These are phyloP conservation scores for Erebia aethiops DNA, from an alignment of 2,888 invertebrate species.

Conservation along the genomic window DNA sequence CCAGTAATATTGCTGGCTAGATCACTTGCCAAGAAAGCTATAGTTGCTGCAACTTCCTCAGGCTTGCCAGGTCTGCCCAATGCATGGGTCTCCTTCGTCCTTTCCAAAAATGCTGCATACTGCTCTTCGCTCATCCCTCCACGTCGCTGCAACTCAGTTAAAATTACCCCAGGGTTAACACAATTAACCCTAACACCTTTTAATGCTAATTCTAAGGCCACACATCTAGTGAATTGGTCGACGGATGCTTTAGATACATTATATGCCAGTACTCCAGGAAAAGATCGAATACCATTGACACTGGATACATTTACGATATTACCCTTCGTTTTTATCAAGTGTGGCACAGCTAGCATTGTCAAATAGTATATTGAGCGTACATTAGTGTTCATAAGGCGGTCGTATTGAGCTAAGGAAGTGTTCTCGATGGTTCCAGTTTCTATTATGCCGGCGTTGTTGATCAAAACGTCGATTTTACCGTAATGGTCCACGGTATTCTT, in stretches of 20 bases:
- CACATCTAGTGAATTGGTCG: slow-evolving; percentile 97
- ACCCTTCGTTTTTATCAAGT: slow-evolving; percentile 92
- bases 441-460: slow-evolving; percentile 95
- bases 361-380: slow-evolving; percentile 91
- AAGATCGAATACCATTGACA: slow-evolving; percentile 94
- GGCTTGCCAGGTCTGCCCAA: slow-evolving; percentile 92
- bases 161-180: slow-evolving; percentile 96
- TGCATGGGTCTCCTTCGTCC: slow-evolving; percentile 94
- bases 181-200: slow-evolving; percentile 94
- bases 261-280: slow-evolving; percentile 95
- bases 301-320: slow-evolving; percentile 98
- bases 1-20: slow-evolving; percentile 96
- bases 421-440: slow-evolving; percentile 93
- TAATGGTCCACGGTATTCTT: slow-evolving; percentile 88
- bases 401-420: slow-evolving; percentile 93
- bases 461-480: slow-evolving; percentile 90
- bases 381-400: slow-evolving; percentile 94
- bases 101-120: slow-evolving; percentile 92
- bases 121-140: slow-evolving; percentile 93
- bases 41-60: slow-evolving; percentile 94
- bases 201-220: slow-evolving; percentile 92
- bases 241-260: slow-evolving; percentile 96
- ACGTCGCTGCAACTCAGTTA: slow-evolving; percentile 93
- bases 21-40: slow-evolving; percentile 95
- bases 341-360: slow-evolving; percentile 94